Percentiles rank a stretch among this genome's conserved stretches.
Evolutionary conservation across 2,888 invertebrate genomes (phyloP).

Genomic region (Callimorpha dominula): DNA sequence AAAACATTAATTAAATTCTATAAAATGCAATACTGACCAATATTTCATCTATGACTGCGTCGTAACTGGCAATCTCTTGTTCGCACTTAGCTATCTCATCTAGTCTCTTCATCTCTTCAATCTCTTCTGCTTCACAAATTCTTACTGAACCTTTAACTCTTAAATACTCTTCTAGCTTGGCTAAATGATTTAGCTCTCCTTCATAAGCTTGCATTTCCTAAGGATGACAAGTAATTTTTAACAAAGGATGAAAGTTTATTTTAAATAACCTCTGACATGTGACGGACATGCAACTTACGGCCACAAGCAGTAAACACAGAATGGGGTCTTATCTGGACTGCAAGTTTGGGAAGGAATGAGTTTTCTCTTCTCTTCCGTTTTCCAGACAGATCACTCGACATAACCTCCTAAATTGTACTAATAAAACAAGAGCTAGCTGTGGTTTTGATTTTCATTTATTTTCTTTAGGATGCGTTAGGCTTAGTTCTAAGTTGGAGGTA

Average conservation of each 20-base stretch:
- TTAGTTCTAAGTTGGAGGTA: no score
- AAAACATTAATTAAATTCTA: neutral
- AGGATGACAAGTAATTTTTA: neutral
- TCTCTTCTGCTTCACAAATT: conserved; percentile 91
- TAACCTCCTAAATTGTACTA: no score
- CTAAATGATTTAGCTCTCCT: conserved; percentile 93
- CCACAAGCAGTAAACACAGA: no score
- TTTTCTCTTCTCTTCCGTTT: no score
- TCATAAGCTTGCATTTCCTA: conserved; percentile 95
- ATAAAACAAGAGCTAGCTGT: no score
- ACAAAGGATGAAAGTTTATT: neutral
- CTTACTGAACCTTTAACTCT: conserved; percentile 93
- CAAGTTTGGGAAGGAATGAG: no score
- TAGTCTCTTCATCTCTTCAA: conserved; percentile 89
- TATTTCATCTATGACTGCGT: conserved; percentile 91
- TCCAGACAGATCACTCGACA: no score
- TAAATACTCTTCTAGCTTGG: conserved; percentile 93
- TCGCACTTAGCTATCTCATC: conserved; percentile 90
- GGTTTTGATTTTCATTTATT: no score
- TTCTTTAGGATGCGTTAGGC: no score
- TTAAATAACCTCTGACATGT: no score
- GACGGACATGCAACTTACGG: no score
- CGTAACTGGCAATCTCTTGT: conserved; percentile 90
- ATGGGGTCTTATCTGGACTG: no score
- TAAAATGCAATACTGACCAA: conserved; percentile 78